Conservation (phyloP, 2,797 vertebrate genomes). For the Melanotaenia trifasciata region DNA sequence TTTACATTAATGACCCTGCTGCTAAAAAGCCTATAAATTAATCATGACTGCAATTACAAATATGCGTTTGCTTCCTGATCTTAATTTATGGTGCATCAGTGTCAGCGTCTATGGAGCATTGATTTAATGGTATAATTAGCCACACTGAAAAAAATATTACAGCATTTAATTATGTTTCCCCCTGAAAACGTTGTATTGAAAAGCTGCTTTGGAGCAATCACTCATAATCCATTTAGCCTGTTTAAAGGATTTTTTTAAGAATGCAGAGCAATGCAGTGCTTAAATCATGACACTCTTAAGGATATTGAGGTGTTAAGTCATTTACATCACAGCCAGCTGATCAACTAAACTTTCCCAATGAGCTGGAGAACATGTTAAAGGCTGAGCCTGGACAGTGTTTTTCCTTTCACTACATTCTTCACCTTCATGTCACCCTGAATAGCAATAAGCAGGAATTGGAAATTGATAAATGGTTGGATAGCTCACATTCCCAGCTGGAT, state of each 20-base stretch:
- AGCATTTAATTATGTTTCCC: conserved; percentile 51
- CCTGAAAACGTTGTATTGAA: conserved; percentile 46
- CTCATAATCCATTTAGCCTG: conserved; percentile 52
- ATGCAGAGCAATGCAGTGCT: background rate
- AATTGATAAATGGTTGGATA: background rate
- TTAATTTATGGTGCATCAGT: conserved; percentile 70
- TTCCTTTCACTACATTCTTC: background rate
- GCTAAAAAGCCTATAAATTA: conserved; percentile 73
- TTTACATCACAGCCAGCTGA: conserved; percentile 3
- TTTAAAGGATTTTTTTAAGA: conserved; percentile 37
- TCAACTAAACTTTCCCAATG: conserved; percentile 1
- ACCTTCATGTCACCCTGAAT: background rate
- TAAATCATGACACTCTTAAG: background rate
- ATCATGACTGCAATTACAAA: conserved; percentile 71
- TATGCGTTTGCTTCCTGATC: conserved; percentile 72
- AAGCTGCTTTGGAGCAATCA: conserved; percentile 48
- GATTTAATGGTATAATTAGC: conserved; percentile 66
- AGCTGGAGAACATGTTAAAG: background rate
- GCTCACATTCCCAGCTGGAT: background rate
- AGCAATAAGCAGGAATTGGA: background rate
- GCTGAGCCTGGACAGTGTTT: background rate
- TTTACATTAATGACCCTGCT: conserved; percentile 76
- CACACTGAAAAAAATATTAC: conserved; percentile 33
- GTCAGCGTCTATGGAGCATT: conserved; percentile 56
- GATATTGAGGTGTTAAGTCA: conserved; percentile 14